phyloP scores from a whole-genome alignment of 2,113 vertebrate species.

The Xenopus laevis region DNA sequence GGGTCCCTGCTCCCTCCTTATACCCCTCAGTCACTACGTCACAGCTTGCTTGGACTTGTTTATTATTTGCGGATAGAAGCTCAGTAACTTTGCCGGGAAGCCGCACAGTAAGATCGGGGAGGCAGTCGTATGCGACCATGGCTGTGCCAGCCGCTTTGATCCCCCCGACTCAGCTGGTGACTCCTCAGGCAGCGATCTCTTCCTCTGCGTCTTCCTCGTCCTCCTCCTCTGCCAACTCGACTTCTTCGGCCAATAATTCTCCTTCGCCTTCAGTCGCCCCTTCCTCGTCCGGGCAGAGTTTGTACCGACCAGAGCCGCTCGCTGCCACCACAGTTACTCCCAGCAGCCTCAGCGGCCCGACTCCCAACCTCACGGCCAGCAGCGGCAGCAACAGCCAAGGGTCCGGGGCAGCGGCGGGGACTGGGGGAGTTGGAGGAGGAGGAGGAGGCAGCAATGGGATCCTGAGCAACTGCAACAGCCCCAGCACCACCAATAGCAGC shows the following conservation, averaged over 20 bases:
- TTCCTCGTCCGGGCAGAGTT: slow-evolving; percentile 49
- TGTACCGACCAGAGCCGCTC: slow-evolving; percentile 59
- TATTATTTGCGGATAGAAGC: background rate
- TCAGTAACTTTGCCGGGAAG: slow-evolving; percentile 5
- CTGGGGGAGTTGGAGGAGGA: background rate
- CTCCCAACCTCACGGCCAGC: slow-evolving; percentile 47
- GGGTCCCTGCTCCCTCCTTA: slow-evolving; percentile 46
- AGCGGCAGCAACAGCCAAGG: slow-evolving; percentile 42
- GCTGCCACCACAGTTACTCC: slow-evolving; percentile 50
- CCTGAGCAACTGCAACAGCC: slow-evolving; percentile 14
- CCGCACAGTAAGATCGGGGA: background rate
- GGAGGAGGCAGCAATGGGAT: slow-evolving; percentile 17
- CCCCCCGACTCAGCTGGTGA: slow-evolving; percentile 81
- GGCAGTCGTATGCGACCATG: slow-evolving; percentile 82
- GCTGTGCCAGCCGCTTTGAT: slow-evolving; percentile 93
- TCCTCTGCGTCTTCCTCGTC: slow-evolving; percentile 71
- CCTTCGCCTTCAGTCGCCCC: slow-evolving; percentile 74
- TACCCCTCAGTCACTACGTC: slow-evolving; percentile 48
- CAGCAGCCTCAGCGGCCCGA: slow-evolving; percentile 69
- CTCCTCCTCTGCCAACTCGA: slow-evolving; percentile 64
- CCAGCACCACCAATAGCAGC: slow-evolving; percentile 46
- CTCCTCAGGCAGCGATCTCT: slow-evolving; percentile 80
- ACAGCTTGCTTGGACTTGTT: slow-evolving; percentile 37
- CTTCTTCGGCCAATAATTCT: slow-evolving; percentile 83
- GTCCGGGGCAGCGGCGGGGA: background rate